Evolutionary conservation across 1,140 invertebrate species (phyloP).

Genomic region (Octopus sinensis): DNA sequence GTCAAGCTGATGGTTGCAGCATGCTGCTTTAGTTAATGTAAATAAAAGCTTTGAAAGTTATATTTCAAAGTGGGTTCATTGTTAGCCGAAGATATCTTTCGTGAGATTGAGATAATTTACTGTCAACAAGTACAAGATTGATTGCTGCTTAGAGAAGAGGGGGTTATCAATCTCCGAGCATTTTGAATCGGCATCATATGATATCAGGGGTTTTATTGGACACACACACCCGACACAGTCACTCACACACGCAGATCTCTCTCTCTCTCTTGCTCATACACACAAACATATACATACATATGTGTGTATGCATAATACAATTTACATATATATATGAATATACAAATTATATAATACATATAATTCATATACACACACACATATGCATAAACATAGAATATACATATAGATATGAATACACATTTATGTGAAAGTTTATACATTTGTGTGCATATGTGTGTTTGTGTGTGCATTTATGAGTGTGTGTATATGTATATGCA

Average conservation of each 20-base stretch:
- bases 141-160: too few species aligned
- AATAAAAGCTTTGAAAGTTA: too few species aligned
- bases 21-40: too few species aligned
- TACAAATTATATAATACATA: background rate
- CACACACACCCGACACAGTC: background rate
- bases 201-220: background rate
- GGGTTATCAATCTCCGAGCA: too few species aligned
- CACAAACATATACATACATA: background rate
- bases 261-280: background rate
- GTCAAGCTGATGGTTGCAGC: too few species aligned
- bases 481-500: background rate
- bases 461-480: background rate
- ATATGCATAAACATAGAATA: background rate
- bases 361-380: background rate
- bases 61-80: too few species aligned
- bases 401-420: background rate
- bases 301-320: background rate
- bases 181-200: background rate
- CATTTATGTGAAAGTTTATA: background rate
- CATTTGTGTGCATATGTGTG: background rate
- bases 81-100: too few species aligned
- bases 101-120: too few species aligned
- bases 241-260: background rate
- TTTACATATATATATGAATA: background rate
- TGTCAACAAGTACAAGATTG: too few species aligned